These are phyloP conservation scores for Lordiphosa mommai DNA, from an alignment of 1,140 invertebrate species.

Conservation along the genomic window DNA sequence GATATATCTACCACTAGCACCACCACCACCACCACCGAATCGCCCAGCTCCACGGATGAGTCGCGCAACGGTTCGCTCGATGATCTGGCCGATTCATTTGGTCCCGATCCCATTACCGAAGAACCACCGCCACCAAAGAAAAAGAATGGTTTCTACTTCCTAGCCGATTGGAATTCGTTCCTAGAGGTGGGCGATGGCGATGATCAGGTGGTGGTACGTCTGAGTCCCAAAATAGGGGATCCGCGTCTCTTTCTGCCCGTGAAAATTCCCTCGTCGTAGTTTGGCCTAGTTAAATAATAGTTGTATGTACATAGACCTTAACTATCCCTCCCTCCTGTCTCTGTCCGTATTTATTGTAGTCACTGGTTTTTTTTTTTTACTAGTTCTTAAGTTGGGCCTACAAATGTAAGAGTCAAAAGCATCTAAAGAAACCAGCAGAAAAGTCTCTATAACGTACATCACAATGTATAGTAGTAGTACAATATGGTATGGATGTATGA, in stretches of 20 bases:
- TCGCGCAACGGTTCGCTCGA: constrained; percentile 66
- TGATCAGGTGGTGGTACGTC: constrained; percentile 87
- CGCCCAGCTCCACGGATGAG: constrained; percentile 58
- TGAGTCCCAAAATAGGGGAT: constrained; percentile 89
- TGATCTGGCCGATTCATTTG: constrained; percentile 89
- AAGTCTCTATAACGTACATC: background rate
- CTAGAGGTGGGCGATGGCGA: constrained; percentile 89
- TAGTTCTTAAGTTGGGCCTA: constrained; percentile 42
- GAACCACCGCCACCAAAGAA: constrained; percentile 83
- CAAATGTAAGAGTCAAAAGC: constrained; percentile 58
- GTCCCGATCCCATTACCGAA: constrained; percentile 81
- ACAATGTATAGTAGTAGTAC: background rate
- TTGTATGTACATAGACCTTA: constrained; percentile 47
- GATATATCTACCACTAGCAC: constrained; percentile 6
- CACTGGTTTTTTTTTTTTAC: constrained; percentile 40
- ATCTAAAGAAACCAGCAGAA: background rate
- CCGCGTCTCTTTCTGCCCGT: constrained; percentile 87
- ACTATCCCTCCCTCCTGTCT: background rate
- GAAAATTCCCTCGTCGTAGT: constrained; percentile 82
- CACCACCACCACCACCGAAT: constrained; percentile 9
- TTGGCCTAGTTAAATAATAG: background rate
- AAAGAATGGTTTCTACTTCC: constrained; percentile 89
- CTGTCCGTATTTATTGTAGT: constrained; percentile 65
- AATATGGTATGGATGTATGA: too few relatives aligned
- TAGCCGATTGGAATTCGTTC: constrained; percentile 92